Evolutionary conservation across 92 coral and sea anemone genomes (phyloP).

Genomic region (Pocillopora grandis): DNA sequence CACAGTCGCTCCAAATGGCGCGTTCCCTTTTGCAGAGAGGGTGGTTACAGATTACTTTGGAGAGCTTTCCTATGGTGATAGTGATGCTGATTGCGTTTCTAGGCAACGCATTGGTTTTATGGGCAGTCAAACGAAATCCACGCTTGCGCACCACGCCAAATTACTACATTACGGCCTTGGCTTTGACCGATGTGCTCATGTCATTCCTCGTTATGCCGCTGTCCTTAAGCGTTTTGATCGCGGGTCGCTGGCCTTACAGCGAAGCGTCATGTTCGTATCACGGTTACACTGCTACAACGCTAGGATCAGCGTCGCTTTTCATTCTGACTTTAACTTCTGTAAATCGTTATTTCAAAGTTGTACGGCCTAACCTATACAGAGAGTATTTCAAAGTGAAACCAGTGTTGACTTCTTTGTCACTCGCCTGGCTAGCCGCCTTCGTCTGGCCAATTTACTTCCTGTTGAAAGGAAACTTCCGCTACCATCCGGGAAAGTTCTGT

Average conservation of each 20-base stretch:
- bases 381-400: background rate
- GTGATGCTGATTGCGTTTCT: constrained; percentile 17
- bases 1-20: background rate
- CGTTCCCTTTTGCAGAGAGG: constrained; percentile 5
- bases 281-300: constrained; percentile 9
- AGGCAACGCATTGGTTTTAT: constrained; percentile 16
- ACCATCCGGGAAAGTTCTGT: constrained; percentile 20
- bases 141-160: constrained; percentile 27
- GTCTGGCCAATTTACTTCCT: constrained; percentile 11
- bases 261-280: constrained; percentile 16
- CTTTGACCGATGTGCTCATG: constrained; percentile 19
- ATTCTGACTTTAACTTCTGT: constrained; percentile 16
- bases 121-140: constrained; percentile 10
- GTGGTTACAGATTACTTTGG: background rate
- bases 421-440: constrained; percentile 2
- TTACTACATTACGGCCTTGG: constrained; percentile 26
- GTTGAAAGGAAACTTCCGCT: background rate
- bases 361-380: constrained; percentile 16
- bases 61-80: constrained; percentile 16
- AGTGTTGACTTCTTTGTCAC: background rate
- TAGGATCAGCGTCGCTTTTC: constrained; percentile 12
- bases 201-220: constrained; percentile 32
- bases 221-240: constrained; percentile 10
- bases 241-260: constrained; percentile 24
- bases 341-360: constrained; percentile 31